Base-by-base conservation (phyloP, 1,140 invertebrate genomes). In the Sycophaga agraensis region DNA sequence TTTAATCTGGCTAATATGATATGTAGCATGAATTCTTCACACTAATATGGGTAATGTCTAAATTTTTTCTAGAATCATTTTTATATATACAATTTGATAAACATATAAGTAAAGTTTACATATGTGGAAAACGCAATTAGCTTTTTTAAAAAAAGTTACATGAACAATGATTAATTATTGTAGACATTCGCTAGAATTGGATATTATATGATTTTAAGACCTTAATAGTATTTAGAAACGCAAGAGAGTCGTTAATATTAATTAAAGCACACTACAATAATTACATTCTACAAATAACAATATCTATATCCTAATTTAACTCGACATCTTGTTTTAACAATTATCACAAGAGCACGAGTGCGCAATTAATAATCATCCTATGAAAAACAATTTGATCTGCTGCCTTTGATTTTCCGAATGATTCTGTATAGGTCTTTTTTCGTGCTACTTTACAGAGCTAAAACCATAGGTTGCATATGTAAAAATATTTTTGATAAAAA, bases 261-360 rank as follows among this genome's bases (percentile, higher is more conserved):
- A 62, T 62, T 56, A 62, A 62, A 62, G 59, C 50, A 61, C 35
- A 61, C 48, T 61, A 54, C 28, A 54, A 24, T 53, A 60, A 60
- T 60, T 53, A 51, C 16, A 50, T 50, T 42, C 39, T 59, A 48
- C 57, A 42, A 50, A 34, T 51, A 59, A 59, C 49, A 60, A 60
- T 51, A 60, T 45, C 16, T 61, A 31, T 48, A 50, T 42, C 28
- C 59, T 60, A 60, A 59, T 5, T 16, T 55, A 56, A 62, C 45
- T 62, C 37, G 59, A 56, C 17, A 49, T 62, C 59, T 62, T 56
- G 59, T 40, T 69, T 49, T 68, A 63, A 71, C 69, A 62, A 57
- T 65, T 73, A 75, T 75, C 70, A 74, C 73, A 73, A 68, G 65
- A 72, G 65, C 64, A 71, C 72, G 72, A 72, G 69, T 68, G 71